Base-by-base conservation (phyloP, 2,797 vertebrate species). In the Alfaro cultratus region DNA sequence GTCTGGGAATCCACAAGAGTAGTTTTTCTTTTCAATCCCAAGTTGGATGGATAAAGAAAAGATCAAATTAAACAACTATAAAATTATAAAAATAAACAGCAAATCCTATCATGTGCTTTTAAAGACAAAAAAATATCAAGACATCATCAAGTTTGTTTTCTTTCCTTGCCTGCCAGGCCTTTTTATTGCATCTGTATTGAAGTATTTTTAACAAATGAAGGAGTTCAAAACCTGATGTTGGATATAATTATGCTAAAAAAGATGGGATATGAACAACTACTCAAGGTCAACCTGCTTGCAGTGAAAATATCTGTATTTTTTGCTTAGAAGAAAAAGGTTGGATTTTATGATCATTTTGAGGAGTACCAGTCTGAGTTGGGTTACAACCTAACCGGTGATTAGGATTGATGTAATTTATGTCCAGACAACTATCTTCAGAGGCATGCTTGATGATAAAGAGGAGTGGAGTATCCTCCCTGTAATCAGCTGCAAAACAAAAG, bases 401-500 rank as follows among this genome's bases (percentile, higher is more conserved):
- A 41, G 64, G 36, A 68, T 41, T 41, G 21, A 68, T 41, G 64
- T 41, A 41, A 68, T 41, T 68, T 68, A 68, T 41, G 60, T 47
- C 21, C 46, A 51, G 34, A 49, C 43, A 67, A 26, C 21, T 7
- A 11, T 51, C 12, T 47, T 26, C n/a, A 51, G 46, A 67, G 45
- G 13, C 62, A 74, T 47, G 23, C 72, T 47, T 34, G 18, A 51
- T 47, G 45, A 49, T 36, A 51, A 26, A n/a, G 7, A 53, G 6
- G 21, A 53, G 73, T 53, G 13, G 23, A 74, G 49, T 55, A 36
- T 74, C 73, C 49, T 39, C 18, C 21, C 34, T 74, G 8, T 53
- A 74, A 53, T 74, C 47, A 74, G 73, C 73, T 53, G 21, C 23
- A 39, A 74, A 74, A 51, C 21, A 74, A 74, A 39, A 39, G 47